Evolutionary conservation across 1,140 invertebrate species (phyloP), one percentile per base, ranked within the genome.

Genomic region (Eulimnadia texana): DNA sequence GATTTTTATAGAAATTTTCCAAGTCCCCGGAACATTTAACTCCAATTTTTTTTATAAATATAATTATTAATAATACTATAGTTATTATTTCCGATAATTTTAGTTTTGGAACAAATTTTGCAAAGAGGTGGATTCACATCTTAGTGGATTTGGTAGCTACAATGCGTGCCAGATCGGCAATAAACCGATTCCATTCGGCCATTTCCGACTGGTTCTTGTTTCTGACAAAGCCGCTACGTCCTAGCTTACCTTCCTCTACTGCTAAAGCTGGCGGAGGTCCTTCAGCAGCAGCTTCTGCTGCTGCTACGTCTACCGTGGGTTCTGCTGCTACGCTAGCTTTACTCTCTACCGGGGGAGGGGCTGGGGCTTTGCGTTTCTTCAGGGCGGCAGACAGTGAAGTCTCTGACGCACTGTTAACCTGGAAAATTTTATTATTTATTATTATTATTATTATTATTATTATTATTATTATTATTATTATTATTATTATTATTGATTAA

Each of bases 291-390:
- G 33, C 33, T 42, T 6, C 33, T 42, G 33, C 33, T 42, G 33
- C 33, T 42, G 33, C 33, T 42, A 16, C 33, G 6, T 9, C 33
- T 42, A 9, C 6, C 16, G 33, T 42, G 33, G 33, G 33, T 42
- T 9, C 33, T 9, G 33, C n/a, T n/a, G n/a, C n/a, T n/a, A n/a
- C n/a, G n/a, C n/a, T n/a, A n/a, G n/a, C n/a, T n/a, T n/a, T n/a
- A n/a, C n/a, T n/a, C n/a, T n/a, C n/a, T n/a, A 49, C n/a, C n/a
- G 60, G 60, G 2, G 67, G 69, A 29, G 68, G 68, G 24, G 64
- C 60, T 3, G 69, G 69, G 20, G 69, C 69, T 60, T 65, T 66
- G 6, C 68, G 25, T 51, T 70, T 70, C 13, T 66, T 64, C 20
- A 62, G 58, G 10, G 60, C 64, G 50, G 64, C 63, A 50, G 64